Conservation (phyloP, 2,888 invertebrate species). For the Drosophila hawaiiensis region DNA sequence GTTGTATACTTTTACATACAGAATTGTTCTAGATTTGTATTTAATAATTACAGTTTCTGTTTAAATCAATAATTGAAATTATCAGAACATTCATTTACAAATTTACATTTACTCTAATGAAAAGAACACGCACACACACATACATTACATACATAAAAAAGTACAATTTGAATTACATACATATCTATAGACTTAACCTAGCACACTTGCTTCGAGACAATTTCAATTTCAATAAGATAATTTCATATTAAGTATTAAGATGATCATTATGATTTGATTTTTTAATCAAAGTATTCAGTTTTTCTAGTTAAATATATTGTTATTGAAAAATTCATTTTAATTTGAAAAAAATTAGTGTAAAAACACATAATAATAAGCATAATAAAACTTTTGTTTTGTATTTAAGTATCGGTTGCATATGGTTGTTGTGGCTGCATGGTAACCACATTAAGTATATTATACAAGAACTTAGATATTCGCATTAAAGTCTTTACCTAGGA, state of each 20-base stretch:
- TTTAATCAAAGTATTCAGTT: conserved; percentile 4
- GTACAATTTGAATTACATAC: conserved; percentile 32
- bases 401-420: conserved; percentile 10
- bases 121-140: conserved; percentile 21
- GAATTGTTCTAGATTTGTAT: background rate
- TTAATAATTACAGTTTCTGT: background rate
- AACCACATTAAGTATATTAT: conserved; percentile 4
- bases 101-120: background rate
- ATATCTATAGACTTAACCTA: conserved; percentile 39
- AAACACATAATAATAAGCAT: conserved; percentile 28
- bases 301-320: conserved; percentile 11
- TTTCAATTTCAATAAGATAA: conserved; percentile 12
- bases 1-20: background rate
- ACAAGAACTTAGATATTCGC: conserved; percentile 14
- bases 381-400: conserved; percentile 26
- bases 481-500: conserved; percentile 15
- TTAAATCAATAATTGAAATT: background rate
- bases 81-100: conserved; percentile 1
- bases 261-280: conserved; percentile 5
- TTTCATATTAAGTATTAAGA: background rate
- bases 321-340: conserved; percentile 37
- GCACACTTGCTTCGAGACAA: conserved; percentile 24
- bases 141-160: conserved; percentile 26
- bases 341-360: conserved; percentile 26
- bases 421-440: conserved; percentile 3